phyloP scores from a whole-genome alignment of 1,140 invertebrate genomes.

The Chrysopa pallens region DNA sequence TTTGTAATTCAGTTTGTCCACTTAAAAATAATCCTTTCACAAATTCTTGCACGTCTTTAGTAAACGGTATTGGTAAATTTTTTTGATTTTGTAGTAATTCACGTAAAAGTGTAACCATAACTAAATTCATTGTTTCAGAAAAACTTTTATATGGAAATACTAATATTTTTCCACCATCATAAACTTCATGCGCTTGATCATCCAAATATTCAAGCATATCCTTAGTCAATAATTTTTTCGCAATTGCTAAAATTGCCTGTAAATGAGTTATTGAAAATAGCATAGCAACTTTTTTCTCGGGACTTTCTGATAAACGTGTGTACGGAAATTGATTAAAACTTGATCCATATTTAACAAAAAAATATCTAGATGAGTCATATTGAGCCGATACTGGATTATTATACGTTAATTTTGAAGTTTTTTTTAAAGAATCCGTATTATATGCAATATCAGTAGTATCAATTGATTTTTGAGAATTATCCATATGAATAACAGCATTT shows the following conservation, averaged over 20 bases:
- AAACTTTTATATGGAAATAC: slow-evolving; percentile 80
- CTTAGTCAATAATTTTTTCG: slow-evolving; percentile 79
- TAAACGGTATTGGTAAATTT: slow-evolving; percentile 76
- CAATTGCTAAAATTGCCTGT: slow-evolving; percentile 56
- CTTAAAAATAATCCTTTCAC: slow-evolving; percentile 66
- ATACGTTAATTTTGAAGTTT: slow-evolving; percentile 32
- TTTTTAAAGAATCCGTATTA: slow-evolving; percentile 11
- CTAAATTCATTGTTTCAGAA: slow-evolving; percentile 86
- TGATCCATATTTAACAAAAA: slow-evolving; percentile 83
- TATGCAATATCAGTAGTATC: slow-evolving; percentile 14
- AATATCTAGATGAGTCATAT: slow-evolving; percentile 67
- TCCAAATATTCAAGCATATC: slow-evolving; percentile 68
- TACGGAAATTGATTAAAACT: slow-evolving; percentile 79
- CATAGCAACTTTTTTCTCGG: slow-evolving; percentile 37
- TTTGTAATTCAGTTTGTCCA: slow-evolving; percentile 82
- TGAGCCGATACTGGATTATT: slow-evolving; percentile 36
- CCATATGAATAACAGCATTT: slow-evolving; percentile 11
- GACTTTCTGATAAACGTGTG: slow-evolving; percentile 48
- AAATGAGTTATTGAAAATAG: slow-evolving; percentile 57
- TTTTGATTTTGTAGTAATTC: slow-evolving; percentile 82
- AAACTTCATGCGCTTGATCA: slow-evolving; percentile 62
- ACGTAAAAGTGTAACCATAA: slow-evolving; percentile 77
- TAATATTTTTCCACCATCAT: slow-evolving; percentile 30
- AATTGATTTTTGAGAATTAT: slow-evolving; percentile 10
- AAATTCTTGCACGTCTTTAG: slow-evolving; percentile 86